phyloP scores from a whole-genome alignment of 2,888 invertebrate species.

The Tuta absoluta region DNA sequence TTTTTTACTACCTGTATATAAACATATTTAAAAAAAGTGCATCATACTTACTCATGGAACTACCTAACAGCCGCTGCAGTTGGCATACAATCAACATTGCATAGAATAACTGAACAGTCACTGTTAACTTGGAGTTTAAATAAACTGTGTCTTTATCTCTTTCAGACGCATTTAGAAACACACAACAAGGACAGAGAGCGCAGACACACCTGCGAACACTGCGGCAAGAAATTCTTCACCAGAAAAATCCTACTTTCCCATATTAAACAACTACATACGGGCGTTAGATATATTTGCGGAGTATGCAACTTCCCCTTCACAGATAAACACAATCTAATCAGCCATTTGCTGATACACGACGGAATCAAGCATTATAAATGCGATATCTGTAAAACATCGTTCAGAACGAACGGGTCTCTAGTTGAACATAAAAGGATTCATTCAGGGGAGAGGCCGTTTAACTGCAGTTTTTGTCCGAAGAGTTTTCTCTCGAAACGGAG shows the following conservation, averaged over 20 bases:
- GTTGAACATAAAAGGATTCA: conserved; percentile 71
- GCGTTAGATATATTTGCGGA: conserved; percentile 65
- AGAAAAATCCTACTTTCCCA: conserved; percentile 60
- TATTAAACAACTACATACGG: conserved; percentile 57
- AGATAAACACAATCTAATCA: conserved; percentile 65
- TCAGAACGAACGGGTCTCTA: conserved; percentile 54
- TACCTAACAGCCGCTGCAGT: no score
- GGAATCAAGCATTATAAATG: conserved; percentile 67
- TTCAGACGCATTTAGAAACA: conserved; percentile 66
- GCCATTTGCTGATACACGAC: conserved; percentile 68
- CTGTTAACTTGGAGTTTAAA: neutral
- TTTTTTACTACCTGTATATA: no score
- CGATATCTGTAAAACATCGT: conserved; percentile 67
- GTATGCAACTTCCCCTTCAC: conserved; percentile 67
- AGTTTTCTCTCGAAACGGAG: conserved; percentile 65
- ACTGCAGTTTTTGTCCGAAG: conserved; percentile 62
- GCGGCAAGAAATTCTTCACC: conserved; percentile 69
- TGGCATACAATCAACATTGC: no score
- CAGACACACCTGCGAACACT: conserved; percentile 65
- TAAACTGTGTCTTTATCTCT: conserved; percentile 26
- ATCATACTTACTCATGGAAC: no score
- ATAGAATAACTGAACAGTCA: neutral
- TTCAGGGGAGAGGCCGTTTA: conserved; percentile 66
- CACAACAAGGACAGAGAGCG: conserved; percentile 67
- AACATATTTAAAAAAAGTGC: no score